Percentiles rank a stretch among this genome's conserved stretches.
Conservation (phyloP, 2,888 invertebrate species). For the Rhopalosiphum nymphaeae region DNA sequence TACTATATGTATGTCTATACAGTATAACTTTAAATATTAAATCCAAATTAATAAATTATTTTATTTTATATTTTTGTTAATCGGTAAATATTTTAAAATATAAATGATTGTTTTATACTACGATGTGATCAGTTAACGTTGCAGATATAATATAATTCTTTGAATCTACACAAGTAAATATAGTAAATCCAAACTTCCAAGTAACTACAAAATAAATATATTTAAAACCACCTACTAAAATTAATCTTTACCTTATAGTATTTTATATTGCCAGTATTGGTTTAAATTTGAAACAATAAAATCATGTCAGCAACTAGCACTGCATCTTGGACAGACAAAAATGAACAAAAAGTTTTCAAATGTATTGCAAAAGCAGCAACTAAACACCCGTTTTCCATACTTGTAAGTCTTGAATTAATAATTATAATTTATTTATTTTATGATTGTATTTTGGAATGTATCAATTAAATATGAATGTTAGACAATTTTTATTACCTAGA, state of each 20-base stretch:
- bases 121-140: neutral
- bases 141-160: neutral
- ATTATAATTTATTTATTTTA: neutral
- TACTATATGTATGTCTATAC: too few species aligned
- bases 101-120: neutral
- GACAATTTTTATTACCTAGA: neutral
- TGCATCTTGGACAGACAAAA: constrained; percentile 23
- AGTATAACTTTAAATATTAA: too few species aligned
- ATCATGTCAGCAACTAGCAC: neutral
- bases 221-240: neutral
- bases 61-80: neutral
- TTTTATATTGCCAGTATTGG: neutral
- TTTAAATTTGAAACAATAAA: neutral
- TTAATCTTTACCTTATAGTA: neutral
- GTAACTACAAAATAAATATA: neutral
- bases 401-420: constrained; percentile 20
- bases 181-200: neutral
- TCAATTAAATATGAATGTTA: neutral
- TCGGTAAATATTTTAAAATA: neutral
- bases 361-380: constrained; percentile 47
- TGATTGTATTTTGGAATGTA: neutral
- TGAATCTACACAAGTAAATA: neutral
- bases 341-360: constrained; percentile 51
- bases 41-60: neutral
- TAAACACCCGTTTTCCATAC: constrained; percentile 43